Percentiles rank a stretch among this genome's conserved stretches.
Conservation (phyloP, 2,888 invertebrate species). For the Drosophila fungiperda region DNA sequence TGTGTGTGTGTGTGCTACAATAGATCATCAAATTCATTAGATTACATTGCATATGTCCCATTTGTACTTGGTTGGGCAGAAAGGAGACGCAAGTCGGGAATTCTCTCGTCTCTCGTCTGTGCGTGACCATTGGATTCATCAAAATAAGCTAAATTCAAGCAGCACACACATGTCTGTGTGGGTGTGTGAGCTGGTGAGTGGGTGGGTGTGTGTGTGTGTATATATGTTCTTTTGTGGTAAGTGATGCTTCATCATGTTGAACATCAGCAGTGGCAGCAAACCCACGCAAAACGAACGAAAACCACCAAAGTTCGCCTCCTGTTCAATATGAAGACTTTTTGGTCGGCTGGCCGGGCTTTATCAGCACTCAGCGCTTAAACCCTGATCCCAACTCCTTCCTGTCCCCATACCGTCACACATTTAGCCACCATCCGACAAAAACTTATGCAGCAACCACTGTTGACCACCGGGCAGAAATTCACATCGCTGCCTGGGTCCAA, state of each 20-base stretch:
- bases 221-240: conserved; percentile 39
- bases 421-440: conserved; percentile 6
- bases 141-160: conserved; percentile 64
- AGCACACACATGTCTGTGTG: conserved; percentile 20
- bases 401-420: neutral
- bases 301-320: conserved; percentile 44
- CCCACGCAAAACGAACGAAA: conserved; percentile 16
- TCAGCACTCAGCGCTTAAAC: conserved; percentile 30
- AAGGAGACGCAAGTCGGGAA: neutral
- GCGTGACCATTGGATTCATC: conserved; percentile 72
- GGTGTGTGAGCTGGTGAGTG: neutral
- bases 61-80: conserved; percentile 37
- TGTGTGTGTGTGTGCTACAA: conserved; percentile 78
- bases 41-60: conserved; percentile 79
- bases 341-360: conserved; percentile 47
- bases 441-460: conserved; percentile 33
- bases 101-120: conserved; percentile 32
- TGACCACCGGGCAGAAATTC: conserved; percentile 52
- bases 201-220: neutral
- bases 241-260: conserved; percentile 56
- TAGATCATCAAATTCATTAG: conserved; percentile 85
- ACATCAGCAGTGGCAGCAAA: conserved; percentile 40
- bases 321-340: conserved; percentile 39
- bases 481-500: conserved; percentile 20
- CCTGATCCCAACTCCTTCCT: neutral